These are phyloP conservation scores for Hydriomena furcata DNA, from an alignment of 2,888 invertebrate genomes.

Conservation along the genomic window DNA sequence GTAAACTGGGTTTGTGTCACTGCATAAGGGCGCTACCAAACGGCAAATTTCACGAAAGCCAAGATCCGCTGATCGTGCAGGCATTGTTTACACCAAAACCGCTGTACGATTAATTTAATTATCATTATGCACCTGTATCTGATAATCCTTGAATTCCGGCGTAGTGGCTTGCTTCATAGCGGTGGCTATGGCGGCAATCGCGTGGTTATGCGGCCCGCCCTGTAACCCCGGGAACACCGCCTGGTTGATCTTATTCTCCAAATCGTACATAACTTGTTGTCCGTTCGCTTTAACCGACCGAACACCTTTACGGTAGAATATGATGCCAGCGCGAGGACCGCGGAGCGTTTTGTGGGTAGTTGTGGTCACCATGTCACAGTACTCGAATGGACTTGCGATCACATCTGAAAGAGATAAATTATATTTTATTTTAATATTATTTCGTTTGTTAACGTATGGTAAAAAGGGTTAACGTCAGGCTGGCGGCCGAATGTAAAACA, in stretches of 20 bases:
- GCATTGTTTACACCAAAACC: too few relatives aligned
- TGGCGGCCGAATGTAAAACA: too few relatives aligned
- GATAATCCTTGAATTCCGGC: conserved; percentile 92
- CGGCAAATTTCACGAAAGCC: too few relatives aligned
- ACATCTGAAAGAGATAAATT: conserved; percentile 71
- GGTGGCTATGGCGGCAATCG: conserved; percentile 97
- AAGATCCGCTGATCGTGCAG: too few relatives aligned
- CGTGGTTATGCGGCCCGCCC: conserved; percentile 98
- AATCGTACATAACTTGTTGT: conserved; percentile 91
- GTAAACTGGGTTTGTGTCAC: too few relatives aligned
- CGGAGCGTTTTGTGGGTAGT: conserved; percentile 98
- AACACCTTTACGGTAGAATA: conserved; percentile 96
- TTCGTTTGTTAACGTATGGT: too few relatives aligned
- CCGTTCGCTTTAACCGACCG: conserved; percentile 91
- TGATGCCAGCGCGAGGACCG: conserved; percentile 94
- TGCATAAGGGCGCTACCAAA: too few relatives aligned
- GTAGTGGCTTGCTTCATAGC: conserved; percentile 94
- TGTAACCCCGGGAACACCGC: conserved; percentile 97
- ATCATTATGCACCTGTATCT: conserved; percentile 86
- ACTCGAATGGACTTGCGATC: conserved; percentile 95
- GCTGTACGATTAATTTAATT: too few relatives aligned
- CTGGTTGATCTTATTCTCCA: conserved; percentile 93
- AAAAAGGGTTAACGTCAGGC: too few relatives aligned
- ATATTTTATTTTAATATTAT: too few relatives aligned
- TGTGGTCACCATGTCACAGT: conserved; percentile 95